Percentiles rank a stretch among this genome's conserved stretches.
phyloP scores from a whole-genome alignment of 2,888 invertebrate species.

The Lathronympha strigana region DNA sequence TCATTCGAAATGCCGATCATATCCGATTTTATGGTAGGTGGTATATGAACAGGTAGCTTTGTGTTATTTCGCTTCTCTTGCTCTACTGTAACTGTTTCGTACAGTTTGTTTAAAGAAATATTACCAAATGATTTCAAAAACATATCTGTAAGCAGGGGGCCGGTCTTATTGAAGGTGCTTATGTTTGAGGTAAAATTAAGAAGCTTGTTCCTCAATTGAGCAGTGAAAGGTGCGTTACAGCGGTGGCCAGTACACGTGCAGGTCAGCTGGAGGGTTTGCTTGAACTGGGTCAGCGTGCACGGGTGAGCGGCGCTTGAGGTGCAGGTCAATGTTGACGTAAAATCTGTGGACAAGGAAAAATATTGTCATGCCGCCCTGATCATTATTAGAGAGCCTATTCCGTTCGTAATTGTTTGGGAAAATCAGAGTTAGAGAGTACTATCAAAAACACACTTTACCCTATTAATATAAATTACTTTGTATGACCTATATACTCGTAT shows the following conservation, averaged over 20 bases:
- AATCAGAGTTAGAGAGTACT: too few species aligned
- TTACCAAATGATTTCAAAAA: conserved; percentile 65
- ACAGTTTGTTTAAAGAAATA: conserved; percentile 55
- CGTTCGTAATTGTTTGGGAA: neutral
- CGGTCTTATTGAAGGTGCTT: conserved; percentile 46
- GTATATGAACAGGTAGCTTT: conserved; percentile 38
- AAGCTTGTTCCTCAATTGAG: conserved; percentile 59
- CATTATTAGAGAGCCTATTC: too few species aligned
- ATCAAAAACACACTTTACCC: too few species aligned
- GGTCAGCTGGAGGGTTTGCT: conserved; percentile 59
- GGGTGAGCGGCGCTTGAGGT: conserved; percentile 52
- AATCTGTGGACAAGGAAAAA: conserved; percentile 58
- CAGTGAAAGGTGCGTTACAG: conserved; percentile 70
- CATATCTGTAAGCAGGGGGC: conserved; percentile 54
- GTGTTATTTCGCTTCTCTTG: conserved; percentile 38
- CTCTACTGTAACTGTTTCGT: conserved; percentile 56
- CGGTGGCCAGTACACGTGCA: conserved; percentile 65
- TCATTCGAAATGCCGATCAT: conserved; percentile 45
- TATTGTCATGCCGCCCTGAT: conserved; percentile 38
- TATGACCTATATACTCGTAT: too few species aligned
- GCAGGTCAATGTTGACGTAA: conserved; percentile 63
- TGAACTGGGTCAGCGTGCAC: conserved; percentile 60
- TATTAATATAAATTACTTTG: too few species aligned
- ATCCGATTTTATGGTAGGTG: conserved; percentile 43
- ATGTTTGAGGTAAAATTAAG: conserved; percentile 58